Conservation (phyloP, 2,888 invertebrate species). For the Drosophila trichaetosa region DNA sequence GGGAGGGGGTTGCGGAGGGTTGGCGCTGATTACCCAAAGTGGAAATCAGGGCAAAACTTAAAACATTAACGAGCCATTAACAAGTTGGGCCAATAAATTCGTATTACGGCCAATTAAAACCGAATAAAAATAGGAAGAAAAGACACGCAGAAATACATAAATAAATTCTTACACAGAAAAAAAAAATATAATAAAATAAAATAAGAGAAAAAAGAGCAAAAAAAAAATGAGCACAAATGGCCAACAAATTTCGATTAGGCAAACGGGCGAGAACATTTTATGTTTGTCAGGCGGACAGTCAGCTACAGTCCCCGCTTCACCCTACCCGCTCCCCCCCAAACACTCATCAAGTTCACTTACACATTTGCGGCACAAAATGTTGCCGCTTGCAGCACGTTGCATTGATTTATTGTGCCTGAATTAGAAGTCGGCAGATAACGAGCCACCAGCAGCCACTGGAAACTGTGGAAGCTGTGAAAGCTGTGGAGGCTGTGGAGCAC, state of each 20-base stretch:
- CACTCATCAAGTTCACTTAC: constrained; percentile 77
- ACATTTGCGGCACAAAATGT: constrained; percentile 79
- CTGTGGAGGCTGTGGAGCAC: constrained; percentile 20
- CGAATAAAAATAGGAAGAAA: constrained; percentile 64
- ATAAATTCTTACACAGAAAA: constrained; percentile 43
- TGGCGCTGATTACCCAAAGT: constrained; percentile 19
- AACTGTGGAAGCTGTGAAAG: constrained; percentile 18
- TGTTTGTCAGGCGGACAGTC: constrained; percentile 63
- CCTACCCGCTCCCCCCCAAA: neutral
- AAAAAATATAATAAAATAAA: constrained; percentile 20
- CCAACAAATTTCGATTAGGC: constrained; percentile 80
- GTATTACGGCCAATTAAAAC: constrained; percentile 79
- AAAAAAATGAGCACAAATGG: constrained; percentile 71
- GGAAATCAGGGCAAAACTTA: constrained; percentile 57
- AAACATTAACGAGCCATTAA: constrained; percentile 79
- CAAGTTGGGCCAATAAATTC: constrained; percentile 76
- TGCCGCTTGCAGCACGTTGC: constrained; percentile 76
- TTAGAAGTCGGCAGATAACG: constrained; percentile 81
- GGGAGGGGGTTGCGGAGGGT: neutral
- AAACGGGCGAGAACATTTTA: constrained; percentile 63
- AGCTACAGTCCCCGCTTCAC: constrained; percentile 1
- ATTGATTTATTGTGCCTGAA: constrained; percentile 79
- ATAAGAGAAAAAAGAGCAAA: constrained; percentile 10
- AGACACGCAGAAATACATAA: constrained; percentile 41
- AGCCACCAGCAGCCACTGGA: constrained; percentile 48